A percentile compares a stretch with the other conserved stretches of the same genome.
These are phyloP conservation scores for Hypolimnas misippus DNA, from an alignment of 2,888 invertebrate species.

Conservation along the genomic window DNA sequence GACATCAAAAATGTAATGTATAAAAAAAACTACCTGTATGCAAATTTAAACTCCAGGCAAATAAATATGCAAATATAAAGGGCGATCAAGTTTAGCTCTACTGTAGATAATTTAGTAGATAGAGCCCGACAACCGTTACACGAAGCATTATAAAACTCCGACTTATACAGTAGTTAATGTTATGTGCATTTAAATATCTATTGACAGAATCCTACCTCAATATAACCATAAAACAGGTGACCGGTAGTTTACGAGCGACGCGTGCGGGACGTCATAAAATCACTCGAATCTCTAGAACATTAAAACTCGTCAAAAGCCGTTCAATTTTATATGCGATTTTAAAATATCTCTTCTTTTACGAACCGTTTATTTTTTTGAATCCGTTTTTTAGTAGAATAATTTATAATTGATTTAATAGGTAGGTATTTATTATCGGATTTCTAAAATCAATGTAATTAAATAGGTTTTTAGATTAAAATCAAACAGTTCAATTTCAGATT, in stretches of 20 bases:
- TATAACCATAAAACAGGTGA: slow-evolving; percentile 68
- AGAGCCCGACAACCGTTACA: slow-evolving; percentile 1
- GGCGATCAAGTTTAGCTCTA: not conserved
- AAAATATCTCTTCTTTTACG: slow-evolving; percentile 17
- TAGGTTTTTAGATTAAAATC: no score
- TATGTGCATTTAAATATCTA: slow-evolving; percentile 25
- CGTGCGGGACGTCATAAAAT: slow-evolving; percentile 64
- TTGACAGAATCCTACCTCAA: slow-evolving; percentile 38
- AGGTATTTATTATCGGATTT: not conserved
- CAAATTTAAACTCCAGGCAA: not conserved
- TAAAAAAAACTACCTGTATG: no score
- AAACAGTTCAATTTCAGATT: no score
- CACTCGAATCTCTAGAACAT: slow-evolving; percentile 34
- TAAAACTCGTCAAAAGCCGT: slow-evolving; percentile 37
- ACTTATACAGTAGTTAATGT: slow-evolving; percentile 15
- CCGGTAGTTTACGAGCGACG: slow-evolving; percentile 76
- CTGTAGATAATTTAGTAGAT: no score
- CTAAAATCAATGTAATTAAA: no score
- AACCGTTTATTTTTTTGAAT: not conserved
- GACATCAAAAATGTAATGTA: no score
- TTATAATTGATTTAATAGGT: not conserved
- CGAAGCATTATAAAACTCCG: slow-evolving; percentile 6
- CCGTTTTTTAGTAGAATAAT: not conserved
- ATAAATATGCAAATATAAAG: no score
- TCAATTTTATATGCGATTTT: slow-evolving; percentile 36